Evolutionary conservation across 2,113 vertebrate genomes (phyloP).

Genomic region (Cepphus grylle): DNA sequence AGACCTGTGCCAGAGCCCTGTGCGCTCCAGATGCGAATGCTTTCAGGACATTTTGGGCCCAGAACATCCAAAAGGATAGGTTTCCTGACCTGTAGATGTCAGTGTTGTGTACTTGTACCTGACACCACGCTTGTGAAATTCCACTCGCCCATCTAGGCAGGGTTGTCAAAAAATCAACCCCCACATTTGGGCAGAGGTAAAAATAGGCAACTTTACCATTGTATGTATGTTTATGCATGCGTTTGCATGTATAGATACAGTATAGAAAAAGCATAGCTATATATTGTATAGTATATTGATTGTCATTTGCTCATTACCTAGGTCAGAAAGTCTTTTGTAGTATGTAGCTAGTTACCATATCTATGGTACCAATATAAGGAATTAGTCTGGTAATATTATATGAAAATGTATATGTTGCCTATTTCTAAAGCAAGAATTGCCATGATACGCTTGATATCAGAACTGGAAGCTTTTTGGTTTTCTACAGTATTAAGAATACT

Average conservation of each 20-base stretch:
- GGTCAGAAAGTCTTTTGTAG: not conserved
- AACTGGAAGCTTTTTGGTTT: not conserved
- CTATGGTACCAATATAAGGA: not conserved
- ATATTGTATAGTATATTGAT: not conserved
- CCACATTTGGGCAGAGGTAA: not conserved
- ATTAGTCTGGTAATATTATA: not conserved
- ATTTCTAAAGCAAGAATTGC: not conserved
- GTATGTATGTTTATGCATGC: not conserved
- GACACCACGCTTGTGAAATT: not conserved
- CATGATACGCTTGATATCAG: not conserved
- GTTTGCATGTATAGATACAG: not conserved
- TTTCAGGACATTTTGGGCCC: not conserved
- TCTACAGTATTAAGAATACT: not conserved
- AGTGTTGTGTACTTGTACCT: not conserved
- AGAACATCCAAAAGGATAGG: not conserved
- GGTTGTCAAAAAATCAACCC: not conserved
- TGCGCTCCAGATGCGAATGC: not conserved
- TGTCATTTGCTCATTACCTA: not conserved
- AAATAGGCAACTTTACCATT: not conserved
- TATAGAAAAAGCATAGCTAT: not conserved
- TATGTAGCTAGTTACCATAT: not conserved
- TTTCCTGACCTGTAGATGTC: not conserved
- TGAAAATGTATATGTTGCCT: fast-evolving
- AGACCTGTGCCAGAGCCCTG: not conserved
- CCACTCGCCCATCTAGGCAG: not conserved